Percentiles rank a stretch among this genome's conserved stretches.
phyloP scores from a whole-genome alignment of 2,888 invertebrate genomes.

The Peribatodes rhomboidaria region DNA sequence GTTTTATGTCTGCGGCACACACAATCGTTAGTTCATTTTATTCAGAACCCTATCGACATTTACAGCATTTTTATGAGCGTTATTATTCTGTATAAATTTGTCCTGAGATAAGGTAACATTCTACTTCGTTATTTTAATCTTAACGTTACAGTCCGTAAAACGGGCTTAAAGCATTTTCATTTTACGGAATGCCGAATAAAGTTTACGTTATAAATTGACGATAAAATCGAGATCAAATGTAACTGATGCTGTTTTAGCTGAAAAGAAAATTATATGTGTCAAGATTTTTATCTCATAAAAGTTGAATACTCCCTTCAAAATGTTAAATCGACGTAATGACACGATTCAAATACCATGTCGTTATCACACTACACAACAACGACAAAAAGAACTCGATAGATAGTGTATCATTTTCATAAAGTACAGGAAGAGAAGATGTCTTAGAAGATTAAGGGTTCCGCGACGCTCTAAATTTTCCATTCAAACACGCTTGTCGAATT shows the following conservation, averaged over 20 bases:
- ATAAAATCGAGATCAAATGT: not conserved
- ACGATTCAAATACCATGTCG: too few species aligned
- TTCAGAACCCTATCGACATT: slow-evolving; percentile 34
- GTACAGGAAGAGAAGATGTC: too few species aligned
- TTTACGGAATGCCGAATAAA: not conserved
- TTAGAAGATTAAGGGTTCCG: too few species aligned
- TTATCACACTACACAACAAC: too few species aligned
- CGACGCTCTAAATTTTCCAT: too few species aligned
- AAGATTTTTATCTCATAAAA: not conserved
- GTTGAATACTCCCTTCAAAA: too few species aligned
- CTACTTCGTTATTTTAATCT: slow-evolving; percentile 35
- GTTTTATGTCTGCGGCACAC: slow-evolving; percentile 32
- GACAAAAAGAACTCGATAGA: too few species aligned
- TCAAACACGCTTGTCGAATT: too few species aligned
- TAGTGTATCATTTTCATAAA: too few species aligned
- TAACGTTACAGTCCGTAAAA: slow-evolving; percentile 24
- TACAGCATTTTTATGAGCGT: slow-evolving; percentile 43
- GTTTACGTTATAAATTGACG: not conserved
- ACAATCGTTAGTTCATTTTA: slow-evolving; percentile 43
- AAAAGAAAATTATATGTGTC: not conserved
- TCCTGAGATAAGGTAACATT: slow-evolving; percentile 41
- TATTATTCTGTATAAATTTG: slow-evolving; percentile 44
- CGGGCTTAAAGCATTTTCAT: slow-evolving; percentile 16
- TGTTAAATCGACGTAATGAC: too few species aligned
- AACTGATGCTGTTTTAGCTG: not conserved